phyloP scores from a whole-genome alignment of 2,113 vertebrate species.

The Propithecus coquereli region DNA sequence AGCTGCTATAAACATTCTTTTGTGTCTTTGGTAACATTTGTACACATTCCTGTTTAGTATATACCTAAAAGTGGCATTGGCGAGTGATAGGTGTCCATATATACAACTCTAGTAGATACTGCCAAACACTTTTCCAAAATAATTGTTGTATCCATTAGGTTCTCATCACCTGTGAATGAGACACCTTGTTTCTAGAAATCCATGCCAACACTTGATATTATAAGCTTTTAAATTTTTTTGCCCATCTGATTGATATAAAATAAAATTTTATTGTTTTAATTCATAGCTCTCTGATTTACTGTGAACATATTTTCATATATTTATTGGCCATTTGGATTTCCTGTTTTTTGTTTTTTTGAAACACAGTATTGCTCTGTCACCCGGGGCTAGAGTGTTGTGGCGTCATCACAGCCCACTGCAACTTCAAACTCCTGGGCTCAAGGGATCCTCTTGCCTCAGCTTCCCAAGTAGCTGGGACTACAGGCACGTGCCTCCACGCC shows the following conservation, averaged over 20 bases:
- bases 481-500: too few relatives aligned
- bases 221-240: neutral
- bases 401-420: too few relatives aligned
- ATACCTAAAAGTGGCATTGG: neutral
- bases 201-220: neutral
- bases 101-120: neutral
- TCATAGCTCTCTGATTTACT: neutral
- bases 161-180: neutral
- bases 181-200: neutral
- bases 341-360: too few relatives aligned
- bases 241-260: neutral
- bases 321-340: neutral
- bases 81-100: neutral
- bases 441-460: too few relatives aligned
- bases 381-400: too few relatives aligned
- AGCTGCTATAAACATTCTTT: neutral
- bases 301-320: neutral
- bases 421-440: too few relatives aligned
- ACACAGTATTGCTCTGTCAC: too few relatives aligned
- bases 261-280: constrained; percentile 2
- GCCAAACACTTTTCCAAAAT: neutral
- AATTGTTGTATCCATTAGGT: neutral
- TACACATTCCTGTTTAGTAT: neutral
- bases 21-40: neutral
- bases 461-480: too few relatives aligned